Conservation (phyloP, 2,888 invertebrate species). For the Troilus luridus region DNA sequence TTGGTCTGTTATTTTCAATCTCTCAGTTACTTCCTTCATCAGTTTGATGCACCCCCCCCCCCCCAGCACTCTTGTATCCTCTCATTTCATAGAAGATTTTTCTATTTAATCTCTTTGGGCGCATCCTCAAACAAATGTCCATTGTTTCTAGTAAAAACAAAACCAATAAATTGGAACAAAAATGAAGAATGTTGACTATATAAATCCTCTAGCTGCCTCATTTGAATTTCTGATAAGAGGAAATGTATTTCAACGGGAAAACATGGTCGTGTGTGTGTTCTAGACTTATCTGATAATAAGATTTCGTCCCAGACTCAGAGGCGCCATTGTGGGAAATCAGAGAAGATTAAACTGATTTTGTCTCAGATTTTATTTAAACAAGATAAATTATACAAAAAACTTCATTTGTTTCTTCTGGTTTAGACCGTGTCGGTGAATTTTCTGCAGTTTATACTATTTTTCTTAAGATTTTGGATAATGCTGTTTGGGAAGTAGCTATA, state of each 20-base stretch:
- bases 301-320: neutral
- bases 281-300: conserved; percentile 11
- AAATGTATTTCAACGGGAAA: neutral
- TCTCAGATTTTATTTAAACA: neutral
- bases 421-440: too few relatives aligned
- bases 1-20: too few relatives aligned
- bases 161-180: neutral
- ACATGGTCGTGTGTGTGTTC: neutral
- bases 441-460: too few relatives aligned
- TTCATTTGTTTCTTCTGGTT: neutral
- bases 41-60: too few relatives aligned
- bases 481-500: too few relatives aligned
- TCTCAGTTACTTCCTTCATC: too few relatives aligned
- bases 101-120: too few relatives aligned
- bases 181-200: neutral
- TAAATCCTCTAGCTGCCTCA: neutral
- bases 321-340: neutral
- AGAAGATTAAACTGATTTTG: neutral
- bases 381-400: too few relatives aligned
- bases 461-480: too few relatives aligned
- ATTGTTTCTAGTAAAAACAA: neutral
- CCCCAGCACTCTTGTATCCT: too few relatives aligned
- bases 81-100: too few relatives aligned
- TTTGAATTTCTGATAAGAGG: neutral
- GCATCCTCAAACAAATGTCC: too few relatives aligned